Conservation (phyloP, 2,797 vertebrate species). For the Hydrolagus colliei region DNA sequence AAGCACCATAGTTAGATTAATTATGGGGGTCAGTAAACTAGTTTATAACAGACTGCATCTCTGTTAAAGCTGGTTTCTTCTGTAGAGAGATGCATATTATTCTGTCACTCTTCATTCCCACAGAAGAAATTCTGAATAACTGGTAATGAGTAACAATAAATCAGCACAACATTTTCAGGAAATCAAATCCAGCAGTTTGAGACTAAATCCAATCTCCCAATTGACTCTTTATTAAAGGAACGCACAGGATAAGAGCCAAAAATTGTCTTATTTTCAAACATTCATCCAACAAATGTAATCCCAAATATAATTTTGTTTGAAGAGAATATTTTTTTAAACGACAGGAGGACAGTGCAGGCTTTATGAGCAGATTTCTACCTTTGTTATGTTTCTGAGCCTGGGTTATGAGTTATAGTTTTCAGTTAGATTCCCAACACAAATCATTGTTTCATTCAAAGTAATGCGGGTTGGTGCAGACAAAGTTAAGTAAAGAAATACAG, state of each 20-base stretch:
- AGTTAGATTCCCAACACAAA: too few relatives aligned
- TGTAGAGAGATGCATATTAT: background rate
- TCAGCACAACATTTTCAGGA: background rate
- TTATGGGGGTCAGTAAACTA: background rate
- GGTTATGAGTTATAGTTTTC: too few relatives aligned
- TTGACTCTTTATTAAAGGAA: background rate
- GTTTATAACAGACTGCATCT: background rate
- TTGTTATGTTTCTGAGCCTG: too few relatives aligned
- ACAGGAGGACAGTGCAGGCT: too few relatives aligned
- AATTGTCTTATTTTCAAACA: background rate
- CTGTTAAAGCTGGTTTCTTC: background rate
- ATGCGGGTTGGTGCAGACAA: too few relatives aligned
- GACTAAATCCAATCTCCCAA: too few relatives aligned
- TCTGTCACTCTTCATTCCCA: background rate
- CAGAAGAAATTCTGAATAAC: background rate
- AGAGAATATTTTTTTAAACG: background rate
- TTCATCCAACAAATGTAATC: background rate
- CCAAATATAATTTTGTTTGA: background rate
- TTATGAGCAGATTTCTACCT: too few relatives aligned
- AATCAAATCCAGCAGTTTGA: background rate
- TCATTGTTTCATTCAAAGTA: too few relatives aligned
- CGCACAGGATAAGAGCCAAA: background rate
- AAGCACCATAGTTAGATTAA: background rate
- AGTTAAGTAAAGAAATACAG: too few relatives aligned
- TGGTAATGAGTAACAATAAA: background rate